A percentile compares a stretch with the other conserved stretches of the same genome.
Conservation (phyloP, 2,113 vertebrate species). For the Alectura lathami region DNA sequence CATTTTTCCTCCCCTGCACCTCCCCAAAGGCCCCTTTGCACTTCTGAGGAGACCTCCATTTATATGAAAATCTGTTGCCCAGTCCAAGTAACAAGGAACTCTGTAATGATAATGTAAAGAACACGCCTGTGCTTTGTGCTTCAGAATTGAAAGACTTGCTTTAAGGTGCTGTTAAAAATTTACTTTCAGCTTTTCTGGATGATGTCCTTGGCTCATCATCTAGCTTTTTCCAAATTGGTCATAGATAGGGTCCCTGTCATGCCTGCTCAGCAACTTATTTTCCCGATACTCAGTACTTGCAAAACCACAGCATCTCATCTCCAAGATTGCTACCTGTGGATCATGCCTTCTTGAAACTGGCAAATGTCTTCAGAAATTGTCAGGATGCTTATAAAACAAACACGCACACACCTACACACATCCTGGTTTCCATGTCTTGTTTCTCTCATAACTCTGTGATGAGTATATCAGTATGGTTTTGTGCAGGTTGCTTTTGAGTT, state of each 20-base stretch:
- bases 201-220: not conserved
- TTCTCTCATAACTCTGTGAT: not conserved
- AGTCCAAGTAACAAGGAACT: not conserved
- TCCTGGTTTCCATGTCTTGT: not conserved
- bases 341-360: not conserved
- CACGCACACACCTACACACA: not conserved
- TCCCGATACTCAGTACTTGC: not conserved
- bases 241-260: not conserved
- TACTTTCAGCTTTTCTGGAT: not conserved
- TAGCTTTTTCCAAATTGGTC: not conserved
- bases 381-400: not conserved
- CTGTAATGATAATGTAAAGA: slow-evolving; percentile 47
- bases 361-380: not conserved
- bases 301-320: not conserved
- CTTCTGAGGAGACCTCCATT: slow-evolving; percentile 51
- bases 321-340: not conserved
- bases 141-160: not conserved
- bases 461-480: not conserved
- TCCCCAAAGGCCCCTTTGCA: slow-evolving; percentile 59
- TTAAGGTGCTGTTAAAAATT: slow-evolving; percentile 16
- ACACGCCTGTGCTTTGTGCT: not conserved
- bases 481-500: not conserved
- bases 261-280: not conserved
- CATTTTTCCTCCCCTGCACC: slow-evolving; percentile 60
- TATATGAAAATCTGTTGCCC: slow-evolving; percentile 60